Evolutionary conservation across 1,140 invertebrate species (phyloP).

Genomic region (Doryteuthis pealeii): DNA sequence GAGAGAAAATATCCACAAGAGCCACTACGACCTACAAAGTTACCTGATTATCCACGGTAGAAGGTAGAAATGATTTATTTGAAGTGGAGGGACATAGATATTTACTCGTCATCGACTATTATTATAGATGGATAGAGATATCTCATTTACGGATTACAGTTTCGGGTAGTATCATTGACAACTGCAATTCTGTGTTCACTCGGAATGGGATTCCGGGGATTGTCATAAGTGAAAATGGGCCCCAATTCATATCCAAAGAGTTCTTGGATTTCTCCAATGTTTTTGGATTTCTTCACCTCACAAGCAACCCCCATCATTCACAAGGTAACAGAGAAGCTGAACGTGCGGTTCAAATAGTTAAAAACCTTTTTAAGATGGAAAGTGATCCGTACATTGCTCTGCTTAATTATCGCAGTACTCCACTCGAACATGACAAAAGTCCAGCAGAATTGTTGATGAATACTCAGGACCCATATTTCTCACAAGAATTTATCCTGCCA

Average conservation of each 20-base stretch:
- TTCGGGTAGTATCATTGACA: slow-evolving; percentile 22
- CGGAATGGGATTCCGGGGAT: slow-evolving; percentile 31
- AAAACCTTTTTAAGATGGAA: slow-evolving; percentile 27
- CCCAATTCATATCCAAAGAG: slow-evolving; percentile 32
- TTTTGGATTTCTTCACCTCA: slow-evolving; percentile 31
- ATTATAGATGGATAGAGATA: slow-evolving; percentile 24
- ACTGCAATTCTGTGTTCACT: slow-evolving; percentile 31
- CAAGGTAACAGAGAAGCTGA: slow-evolving; percentile 33
- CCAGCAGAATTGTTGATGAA: slow-evolving; percentile 5
- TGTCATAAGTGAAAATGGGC: slow-evolving; percentile 35
- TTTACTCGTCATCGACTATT: slow-evolving; percentile 28
- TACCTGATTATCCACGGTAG: slow-evolving; percentile 18
- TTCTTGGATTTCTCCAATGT: slow-evolving; percentile 32
- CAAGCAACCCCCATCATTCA: slow-evolving; percentile 25
- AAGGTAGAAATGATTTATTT: slow-evolving; percentile 22
- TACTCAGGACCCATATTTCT: neutral
- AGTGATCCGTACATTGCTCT: slow-evolving; percentile 8
- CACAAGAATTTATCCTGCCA: neutral
- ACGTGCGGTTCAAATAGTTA: slow-evolving; percentile 29
- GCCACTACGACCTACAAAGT: slow-evolving; percentile 6
- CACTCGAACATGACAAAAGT: neutral
- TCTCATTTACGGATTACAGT: slow-evolving; percentile 22
- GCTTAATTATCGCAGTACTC: neutral
- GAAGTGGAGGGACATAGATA: slow-evolving; percentile 16
- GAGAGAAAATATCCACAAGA: slow-evolving; percentile 12